Conservation (phyloP, 2,888 invertebrate species). For the Caenorhabditis afra region DNA sequence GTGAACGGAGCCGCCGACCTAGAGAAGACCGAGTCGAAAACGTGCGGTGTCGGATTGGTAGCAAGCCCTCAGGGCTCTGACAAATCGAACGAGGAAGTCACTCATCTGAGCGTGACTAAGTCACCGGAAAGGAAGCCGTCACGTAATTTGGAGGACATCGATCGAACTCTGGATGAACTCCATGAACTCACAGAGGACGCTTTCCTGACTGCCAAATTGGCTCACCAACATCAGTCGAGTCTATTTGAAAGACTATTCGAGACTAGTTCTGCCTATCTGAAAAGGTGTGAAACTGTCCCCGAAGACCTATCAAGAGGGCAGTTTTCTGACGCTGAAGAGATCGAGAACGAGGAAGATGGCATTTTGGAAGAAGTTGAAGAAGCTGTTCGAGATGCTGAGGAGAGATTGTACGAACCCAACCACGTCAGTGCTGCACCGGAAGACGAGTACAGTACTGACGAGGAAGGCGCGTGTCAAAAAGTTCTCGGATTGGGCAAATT, state of each 20-base stretch:
- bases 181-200: conserved; percentile 45
- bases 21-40: no score
- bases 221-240: conserved; percentile 22
- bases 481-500: conserved; percentile 16
- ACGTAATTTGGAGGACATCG: conserved; percentile 46
- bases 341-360: conserved; percentile 37
- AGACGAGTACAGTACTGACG: conserved; percentile 57
- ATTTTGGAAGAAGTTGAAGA: conserved; percentile 56
- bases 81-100: conserved; percentile 9
- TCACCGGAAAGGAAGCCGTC: conserved; percentile 33
- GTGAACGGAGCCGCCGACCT: neutral
- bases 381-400: conserved; percentile 58
- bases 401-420: conserved; percentile 45
- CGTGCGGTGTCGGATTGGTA: neutral
- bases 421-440: conserved; percentile 42
- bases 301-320: conserved; percentile 31
- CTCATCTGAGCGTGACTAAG: neutral
- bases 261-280: conserved; percentile 20
- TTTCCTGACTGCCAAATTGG: conserved; percentile 33
- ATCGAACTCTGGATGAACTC: conserved; percentile 47
- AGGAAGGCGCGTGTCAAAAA: conserved; percentile 20
- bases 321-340: conserved; percentile 29
- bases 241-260: conserved; percentile 45
- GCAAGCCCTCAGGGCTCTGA: conserved; percentile 17
- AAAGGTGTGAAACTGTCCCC: conserved; percentile 52